These are phyloP conservation scores for Zoanthus sociatus DNA, from an alignment of 92 coral and sea anemone genomes.

Conservation along the genomic window DNA sequence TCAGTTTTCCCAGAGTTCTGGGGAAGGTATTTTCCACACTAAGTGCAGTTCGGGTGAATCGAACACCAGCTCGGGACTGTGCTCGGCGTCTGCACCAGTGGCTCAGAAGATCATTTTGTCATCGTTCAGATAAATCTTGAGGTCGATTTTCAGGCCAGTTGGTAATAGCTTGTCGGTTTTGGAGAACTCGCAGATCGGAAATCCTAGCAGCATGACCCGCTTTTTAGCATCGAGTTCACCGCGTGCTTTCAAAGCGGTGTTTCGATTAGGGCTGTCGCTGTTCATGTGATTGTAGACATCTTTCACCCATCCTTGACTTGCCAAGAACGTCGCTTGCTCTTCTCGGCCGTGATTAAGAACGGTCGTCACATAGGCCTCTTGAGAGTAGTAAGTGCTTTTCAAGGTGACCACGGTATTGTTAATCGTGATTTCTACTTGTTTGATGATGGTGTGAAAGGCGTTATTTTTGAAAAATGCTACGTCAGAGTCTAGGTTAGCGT, in stretches of 20 bases:
- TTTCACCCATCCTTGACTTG: background rate
- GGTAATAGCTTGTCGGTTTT: slow-evolving; percentile 29
- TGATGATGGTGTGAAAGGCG: slow-evolving; percentile 27
- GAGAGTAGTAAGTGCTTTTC: too few relatives aligned
- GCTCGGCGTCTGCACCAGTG: background rate
- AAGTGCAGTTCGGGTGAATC: background rate
- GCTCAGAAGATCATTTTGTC: slow-evolving; percentile 17
- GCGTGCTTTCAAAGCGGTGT: background rate
- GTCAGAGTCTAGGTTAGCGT: background rate
- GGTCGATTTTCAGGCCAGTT: background rate
- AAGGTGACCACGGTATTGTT: slow-evolving; percentile 32
- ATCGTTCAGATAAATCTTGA: slow-evolving; percentile 38
- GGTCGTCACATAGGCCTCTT: background rate
- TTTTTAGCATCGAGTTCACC: background rate
- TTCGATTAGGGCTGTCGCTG: slow-evolving; percentile 1
- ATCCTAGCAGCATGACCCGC: slow-evolving; percentile 30
- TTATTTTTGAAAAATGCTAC: slow-evolving; percentile 28
- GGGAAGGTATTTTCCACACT: background rate
- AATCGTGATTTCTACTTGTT: slow-evolving; percentile 26
- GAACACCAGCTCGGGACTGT: background rate
- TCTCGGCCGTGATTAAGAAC: background rate
- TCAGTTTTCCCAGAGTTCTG: background rate
- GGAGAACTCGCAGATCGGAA: slow-evolving; percentile 28
- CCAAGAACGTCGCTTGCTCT: too few relatives aligned
- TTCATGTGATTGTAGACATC: slow-evolving; percentile 35